Base-by-base conservation (phyloP, 2,797 vertebrate species). In the Microchirus variegatus region DNA sequence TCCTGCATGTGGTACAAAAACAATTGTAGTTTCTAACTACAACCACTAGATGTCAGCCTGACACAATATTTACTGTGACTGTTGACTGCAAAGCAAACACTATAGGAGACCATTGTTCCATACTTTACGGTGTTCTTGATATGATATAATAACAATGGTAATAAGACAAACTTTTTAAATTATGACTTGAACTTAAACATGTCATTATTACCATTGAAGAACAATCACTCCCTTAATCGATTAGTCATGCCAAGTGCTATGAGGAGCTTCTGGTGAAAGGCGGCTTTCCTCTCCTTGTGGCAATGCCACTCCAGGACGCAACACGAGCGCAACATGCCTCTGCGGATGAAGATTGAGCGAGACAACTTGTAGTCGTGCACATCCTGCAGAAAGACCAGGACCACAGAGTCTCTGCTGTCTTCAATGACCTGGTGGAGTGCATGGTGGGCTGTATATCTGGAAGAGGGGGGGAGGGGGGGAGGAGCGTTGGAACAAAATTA, bases 391-490 rank as follows among this genome's bases (percentile, higher is more conserved):
- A 99, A 96, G 64, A 99, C 90, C 85, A 99, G 54, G 59, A 99
- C 90, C 79, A 99, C 94, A 0, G 96, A 95, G 83, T 98, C 95
- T 15, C 95, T 91, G 83, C 93, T 98, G 83, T 93, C 93, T 86
- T 96, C 95, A 59, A 99, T 91, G 64, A 96, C 94, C 92, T 98
- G 95, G 70, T 95, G 94, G 76, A 96, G 86, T 13, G 96, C 97
- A 1, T 97, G 95, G 44, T 96, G 91, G 10, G 93, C 95, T 83
- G 92, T 96, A 84, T 97, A 99, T 71, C 97, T 99, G 85, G 55
- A 83, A 9, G 19, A 18, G 46, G n/a, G 46, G 18, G 14, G 10
- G 9, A 56, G 13, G 69, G 22, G 50, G 45, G 4, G 69, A 22
- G 45, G 7, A 12, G 9, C 10, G 1, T 11, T 11, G 9, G 37